Conservation (phyloP, 2,797 vertebrate genomes). For the Lacerta agilis region DNA sequence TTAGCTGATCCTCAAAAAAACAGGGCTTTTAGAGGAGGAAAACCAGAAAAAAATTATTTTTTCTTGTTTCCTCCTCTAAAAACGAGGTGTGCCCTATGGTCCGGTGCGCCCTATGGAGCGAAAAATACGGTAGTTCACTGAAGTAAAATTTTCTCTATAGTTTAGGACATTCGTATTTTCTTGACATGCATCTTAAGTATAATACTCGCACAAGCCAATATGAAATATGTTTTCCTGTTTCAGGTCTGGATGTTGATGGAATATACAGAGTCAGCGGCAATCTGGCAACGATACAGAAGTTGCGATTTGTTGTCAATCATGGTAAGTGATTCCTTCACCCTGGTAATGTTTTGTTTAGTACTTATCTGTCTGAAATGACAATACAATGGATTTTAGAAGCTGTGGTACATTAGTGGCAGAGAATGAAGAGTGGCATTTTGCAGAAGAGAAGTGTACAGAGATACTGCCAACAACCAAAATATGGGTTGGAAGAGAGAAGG, state of each 20-base stretch:
- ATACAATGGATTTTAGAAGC: constrained; percentile 64
- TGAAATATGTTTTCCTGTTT: constrained; percentile 75
- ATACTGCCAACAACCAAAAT: constrained; percentile 47
- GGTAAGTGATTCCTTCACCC: constrained; percentile 82
- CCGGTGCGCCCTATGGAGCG: too few relatives aligned
- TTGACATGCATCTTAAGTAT: constrained; percentile 64
- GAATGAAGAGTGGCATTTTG: constrained; percentile 64
- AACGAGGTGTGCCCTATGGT: too few relatives aligned
- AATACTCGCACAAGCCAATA: constrained; percentile 65
- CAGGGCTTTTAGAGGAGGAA: too few relatives aligned
- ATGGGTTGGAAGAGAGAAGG: constrained; percentile 34
- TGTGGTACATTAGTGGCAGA: constrained; percentile 63
- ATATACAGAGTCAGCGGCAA: constrained; percentile 93
- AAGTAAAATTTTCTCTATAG: constrained; percentile 45
- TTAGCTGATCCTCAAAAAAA: too few relatives aligned
- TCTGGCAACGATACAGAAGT: constrained; percentile 90
- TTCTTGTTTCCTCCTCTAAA: too few relatives aligned
- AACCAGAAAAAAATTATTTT: too few relatives aligned
- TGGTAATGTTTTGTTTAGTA: constrained; percentile 73
- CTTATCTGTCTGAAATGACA: constrained; percentile 71
- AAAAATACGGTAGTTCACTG: neutral
- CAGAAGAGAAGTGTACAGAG: constrained; percentile 57
- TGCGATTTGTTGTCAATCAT: constrained; percentile 90
- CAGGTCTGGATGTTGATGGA: constrained; percentile 88
- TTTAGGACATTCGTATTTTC: constrained; percentile 59